A percentile compares a stretch with the other conserved stretches of the same genome.
phyloP scores from a whole-genome alignment of 2,888 invertebrate species.

The Polyommatus icarus region DNA sequence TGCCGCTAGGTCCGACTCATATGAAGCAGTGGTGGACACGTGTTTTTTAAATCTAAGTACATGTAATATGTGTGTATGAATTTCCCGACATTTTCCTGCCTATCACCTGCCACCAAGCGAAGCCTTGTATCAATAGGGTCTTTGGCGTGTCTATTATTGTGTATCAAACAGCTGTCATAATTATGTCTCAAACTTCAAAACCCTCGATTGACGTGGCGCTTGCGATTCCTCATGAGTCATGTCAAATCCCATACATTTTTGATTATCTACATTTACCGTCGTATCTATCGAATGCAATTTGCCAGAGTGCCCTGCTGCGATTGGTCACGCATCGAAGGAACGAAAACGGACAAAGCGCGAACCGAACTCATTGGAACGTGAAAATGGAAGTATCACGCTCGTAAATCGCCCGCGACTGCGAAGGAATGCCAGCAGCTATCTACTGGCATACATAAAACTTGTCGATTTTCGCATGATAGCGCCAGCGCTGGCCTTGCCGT shows the following conservation, averaged over 20 bases:
- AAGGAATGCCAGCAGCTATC: conserved; percentile 62
- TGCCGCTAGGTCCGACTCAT: not conserved
- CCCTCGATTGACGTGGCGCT: not conserved
- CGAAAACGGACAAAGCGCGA: conserved; percentile 61
- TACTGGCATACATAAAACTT: conserved; percentile 69
- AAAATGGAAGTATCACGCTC: conserved; percentile 73
- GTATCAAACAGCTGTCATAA: too few species aligned
- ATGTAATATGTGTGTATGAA: too few species aligned
- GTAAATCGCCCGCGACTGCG: conserved; percentile 66
- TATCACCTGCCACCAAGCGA: too few species aligned
- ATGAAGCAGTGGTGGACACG: too few species aligned
- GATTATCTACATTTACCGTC: not conserved
- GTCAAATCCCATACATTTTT: not conserved
- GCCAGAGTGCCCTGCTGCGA: conserved; percentile 36
- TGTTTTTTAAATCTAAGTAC: too few species aligned
- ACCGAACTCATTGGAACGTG: conserved; percentile 66
- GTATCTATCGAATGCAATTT: not conserved
- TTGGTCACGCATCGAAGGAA: conserved; percentile 59
- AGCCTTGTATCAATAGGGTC: too few species aligned
- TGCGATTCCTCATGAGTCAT: not conserved
- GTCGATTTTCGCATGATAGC: conserved; percentile 72
- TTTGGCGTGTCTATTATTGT: too few species aligned
- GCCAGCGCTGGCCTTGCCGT: conserved; percentile 62
- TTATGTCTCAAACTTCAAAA: too few species aligned
- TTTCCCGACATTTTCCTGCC: too few species aligned